A percentile compares a stretch with the other conserved stretches of the same genome.
Conservation (phyloP, 2,888 invertebrate species). For the Acrocera orbiculus region DNA sequence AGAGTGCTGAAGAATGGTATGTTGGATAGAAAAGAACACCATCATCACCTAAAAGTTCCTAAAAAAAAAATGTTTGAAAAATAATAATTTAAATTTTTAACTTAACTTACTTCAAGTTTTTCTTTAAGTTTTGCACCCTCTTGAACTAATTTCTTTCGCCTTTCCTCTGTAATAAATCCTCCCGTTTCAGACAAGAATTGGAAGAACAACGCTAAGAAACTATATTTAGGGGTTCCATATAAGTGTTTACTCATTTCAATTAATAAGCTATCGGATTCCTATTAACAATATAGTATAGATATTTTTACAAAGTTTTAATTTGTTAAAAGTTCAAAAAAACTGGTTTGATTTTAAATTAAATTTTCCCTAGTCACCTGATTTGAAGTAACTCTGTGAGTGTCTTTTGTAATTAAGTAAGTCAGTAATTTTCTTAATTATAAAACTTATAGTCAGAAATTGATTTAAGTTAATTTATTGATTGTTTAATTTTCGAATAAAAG, state of each 20-base stretch:
- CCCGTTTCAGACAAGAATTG: conserved; percentile 28
- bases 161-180: conserved; percentile 28
- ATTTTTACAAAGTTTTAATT: too few species aligned
- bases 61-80: conserved; percentile 10
- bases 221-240: conserved; percentile 29
- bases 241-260: conserved; percentile 25
- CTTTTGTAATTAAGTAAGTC: too few species aligned
- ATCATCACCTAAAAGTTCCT: conserved; percentile 44
- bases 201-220: conserved; percentile 35
- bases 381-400: too few species aligned
- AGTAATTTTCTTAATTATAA: neutral
- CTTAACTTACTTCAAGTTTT: conserved; percentile 28
- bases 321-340: too few species aligned
- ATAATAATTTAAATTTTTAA: conserved; percentile 1
- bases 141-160: conserved; percentile 21
- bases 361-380: too few species aligned
- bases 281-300: conserved; percentile 23
- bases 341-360: too few species aligned
- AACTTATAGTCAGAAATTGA: too few species aligned
- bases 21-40: conserved; percentile 61
- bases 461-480: too few species aligned
- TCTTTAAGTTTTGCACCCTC: conserved; percentile 25
- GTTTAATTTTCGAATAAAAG: too few species aligned
- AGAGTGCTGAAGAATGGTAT: conserved; percentile 43
- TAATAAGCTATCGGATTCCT: conserved; percentile 18